phyloP scores from a whole-genome alignment of 2,113 vertebrate species.

The Nettapus auritus region DNA sequence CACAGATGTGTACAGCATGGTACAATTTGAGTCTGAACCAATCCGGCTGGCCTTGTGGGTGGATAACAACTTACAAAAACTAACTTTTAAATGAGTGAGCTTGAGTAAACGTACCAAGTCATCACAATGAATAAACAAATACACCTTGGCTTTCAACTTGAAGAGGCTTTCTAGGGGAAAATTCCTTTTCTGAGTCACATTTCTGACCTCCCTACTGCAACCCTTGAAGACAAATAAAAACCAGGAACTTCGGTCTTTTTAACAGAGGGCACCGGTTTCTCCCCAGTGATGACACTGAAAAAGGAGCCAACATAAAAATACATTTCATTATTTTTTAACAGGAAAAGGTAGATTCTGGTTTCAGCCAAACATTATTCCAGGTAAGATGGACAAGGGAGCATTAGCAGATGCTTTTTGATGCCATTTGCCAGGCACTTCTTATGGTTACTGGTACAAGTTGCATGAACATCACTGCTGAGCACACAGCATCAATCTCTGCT shows the following conservation, averaged over 20 bases:
- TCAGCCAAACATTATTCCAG: background rate
- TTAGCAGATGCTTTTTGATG: background rate
- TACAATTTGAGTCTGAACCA: background rate
- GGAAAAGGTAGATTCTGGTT: background rate
- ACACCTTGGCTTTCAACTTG: background rate
- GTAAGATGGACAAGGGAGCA: background rate
- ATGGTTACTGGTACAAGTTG: fast-evolving
- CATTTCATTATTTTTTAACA: background rate
- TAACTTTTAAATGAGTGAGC: background rate
- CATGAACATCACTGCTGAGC: background rate
- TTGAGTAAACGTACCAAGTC: background rate
- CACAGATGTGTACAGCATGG: background rate
- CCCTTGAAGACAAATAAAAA: background rate
- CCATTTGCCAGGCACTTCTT: background rate
- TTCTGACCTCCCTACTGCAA: background rate
- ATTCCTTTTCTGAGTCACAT: background rate
- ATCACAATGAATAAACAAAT: background rate
- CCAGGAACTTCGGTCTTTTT: background rate
- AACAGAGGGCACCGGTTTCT: background rate
- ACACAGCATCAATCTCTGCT: background rate
- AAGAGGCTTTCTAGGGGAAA: constrained; percentile 19
- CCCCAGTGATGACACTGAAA: background rate
- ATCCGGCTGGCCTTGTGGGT: background rate
- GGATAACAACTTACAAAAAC: background rate
- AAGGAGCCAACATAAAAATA: background rate